A percentile compares a stretch with the other conserved stretches of the same genome.
phyloP scores from a whole-genome alignment of 1,140 invertebrate genomes.

The Dermatophagoides farinae region DNA sequence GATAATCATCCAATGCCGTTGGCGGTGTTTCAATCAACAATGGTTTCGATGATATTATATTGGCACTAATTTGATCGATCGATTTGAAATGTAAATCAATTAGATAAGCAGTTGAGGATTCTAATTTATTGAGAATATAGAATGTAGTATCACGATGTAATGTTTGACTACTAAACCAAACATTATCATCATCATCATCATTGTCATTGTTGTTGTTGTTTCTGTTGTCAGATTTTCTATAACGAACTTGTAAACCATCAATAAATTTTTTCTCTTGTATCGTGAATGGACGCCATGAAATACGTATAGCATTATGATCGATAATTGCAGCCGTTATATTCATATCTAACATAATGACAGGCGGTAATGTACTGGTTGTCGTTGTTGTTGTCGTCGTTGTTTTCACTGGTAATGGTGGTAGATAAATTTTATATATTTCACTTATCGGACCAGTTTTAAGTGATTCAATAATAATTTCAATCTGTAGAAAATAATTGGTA shows the following conservation, averaged over 20 bases:
- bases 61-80: slow-evolving; percentile 44
- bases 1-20: slow-evolving; percentile 38
- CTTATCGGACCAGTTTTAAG: slow-evolving; percentile 18
- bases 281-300: slow-evolving; percentile 58
- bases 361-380: slow-evolving; percentile 35
- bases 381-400: slow-evolving; percentile 20
- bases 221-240: slow-evolving; percentile 38
- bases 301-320: slow-evolving; percentile 49
- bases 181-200: slow-evolving; percentile 21
- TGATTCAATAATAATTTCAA: slow-evolving; percentile 19
- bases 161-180: slow-evolving; percentile 38
- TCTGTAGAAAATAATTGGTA: slow-evolving; percentile 41
- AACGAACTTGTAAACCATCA: slow-evolving; percentile 46
- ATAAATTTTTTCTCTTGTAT: slow-evolving; percentile 53
- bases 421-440: slow-evolving; percentile 17
- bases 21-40: slow-evolving; percentile 37
- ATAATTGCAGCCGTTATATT: slow-evolving; percentile 46
- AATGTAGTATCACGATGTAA: slow-evolving; percentile 50
- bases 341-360: slow-evolving; percentile 44
- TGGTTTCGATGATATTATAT: slow-evolving; percentile 43
- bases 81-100: slow-evolving; percentile 53
- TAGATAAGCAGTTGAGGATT: slow-evolving; percentile 47
- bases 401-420: slow-evolving; percentile 9
- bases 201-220: not conserved
- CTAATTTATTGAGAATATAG: slow-evolving; percentile 46